A percentile compares a stretch with the other conserved stretches of the same genome.
Conservation (phyloP, 2,888 invertebrate species). For the Elegia similella region DNA sequence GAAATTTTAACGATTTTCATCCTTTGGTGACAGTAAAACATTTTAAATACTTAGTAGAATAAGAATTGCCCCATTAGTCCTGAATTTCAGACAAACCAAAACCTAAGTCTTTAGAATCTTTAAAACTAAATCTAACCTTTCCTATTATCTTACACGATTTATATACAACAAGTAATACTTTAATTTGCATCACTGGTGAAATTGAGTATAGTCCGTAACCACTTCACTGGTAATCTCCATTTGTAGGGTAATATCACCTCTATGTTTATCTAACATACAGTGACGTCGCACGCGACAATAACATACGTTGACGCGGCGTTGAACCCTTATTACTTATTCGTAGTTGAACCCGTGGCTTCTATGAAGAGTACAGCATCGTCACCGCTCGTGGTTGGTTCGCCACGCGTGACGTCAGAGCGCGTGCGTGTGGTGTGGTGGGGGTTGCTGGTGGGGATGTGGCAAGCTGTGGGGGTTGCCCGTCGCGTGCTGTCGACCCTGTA, state of each 20-base stretch:
- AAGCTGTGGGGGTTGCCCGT: slow-evolving; percentile 57
- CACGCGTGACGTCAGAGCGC: slow-evolving; percentile 61
- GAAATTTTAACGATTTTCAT: too few relatives aligned
- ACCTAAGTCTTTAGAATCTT: slow-evolving; percentile 27
- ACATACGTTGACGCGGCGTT: too few relatives aligned
- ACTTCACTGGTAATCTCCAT: background rate
- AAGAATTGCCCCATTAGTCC: background rate
- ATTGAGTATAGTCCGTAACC: slow-evolving; percentile 6
- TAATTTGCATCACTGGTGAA: slow-evolving; percentile 11
- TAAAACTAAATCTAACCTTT: slow-evolving; percentile 34
- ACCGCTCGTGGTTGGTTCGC: slow-evolving; percentile 40
- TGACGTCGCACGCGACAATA: background rate
- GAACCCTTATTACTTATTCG: too few relatives aligned
- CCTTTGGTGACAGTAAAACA: too few relatives aligned
- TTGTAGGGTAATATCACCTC: background rate
- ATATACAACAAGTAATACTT: slow-evolving; percentile 27
- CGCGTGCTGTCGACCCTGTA: slow-evolving; percentile 70
- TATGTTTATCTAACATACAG: background rate
- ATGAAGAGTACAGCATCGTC: slow-evolving; percentile 22
- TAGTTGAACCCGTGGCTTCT: too few relatives aligned
- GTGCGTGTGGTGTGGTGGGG: slow-evolving; percentile 65
- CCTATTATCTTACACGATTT: slow-evolving; percentile 39
- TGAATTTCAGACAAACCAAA: slow-evolving; percentile 19
- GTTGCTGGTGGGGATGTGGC: slow-evolving; percentile 59
- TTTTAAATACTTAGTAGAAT: too few relatives aligned